Base-by-base conservation (phyloP, 2,797 vertebrate genomes). In the Sarcophilus harrisii region DNA sequence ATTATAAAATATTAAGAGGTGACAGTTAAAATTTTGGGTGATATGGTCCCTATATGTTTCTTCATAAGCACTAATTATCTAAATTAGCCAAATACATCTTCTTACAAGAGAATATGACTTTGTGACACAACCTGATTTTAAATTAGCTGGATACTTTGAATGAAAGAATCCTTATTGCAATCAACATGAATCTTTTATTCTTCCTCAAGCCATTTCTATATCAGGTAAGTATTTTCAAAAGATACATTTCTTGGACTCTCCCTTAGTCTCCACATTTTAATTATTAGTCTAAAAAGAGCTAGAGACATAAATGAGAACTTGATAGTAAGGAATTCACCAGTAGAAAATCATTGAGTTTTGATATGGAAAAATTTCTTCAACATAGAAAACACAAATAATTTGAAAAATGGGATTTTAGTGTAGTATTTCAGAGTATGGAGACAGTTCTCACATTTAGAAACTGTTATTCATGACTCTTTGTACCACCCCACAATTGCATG, bases 351-450 rank as follows among this genome's bases (percentile, higher is more conserved):
- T 52, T 38, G 94, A 91, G 32, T 29, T 45, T 57, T 93, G 95
- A 90, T 45, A 87, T 14, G 16, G 87, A 66, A 92, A 52, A 94
- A 29, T 16, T 30, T 13, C 73, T 93, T 59, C 90, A 96, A 27
- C n/a, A n/a, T 29, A 57, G 57, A 89, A 92, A 30, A 94, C 92
- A 95, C 14, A 93, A 90, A n/a, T n/a, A 81, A n/a, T 59, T 49
- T 57, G 10, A 81, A 81, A 73, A 96, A 91, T 11, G 10, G 52
- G 11, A 1, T 87, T 89, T 57, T 62, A 18, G 10, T 30, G 27
- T 30, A 55, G 11, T 45, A 94, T 24, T 32, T 91, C 49, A 59
- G 38, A 95, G 90, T 38, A 89, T 16, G 92, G 11, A 55, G 94
- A 30, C 5, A 55, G 55, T 49, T 90, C 32, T 90, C 6, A 24